Evolutionary conservation across 2,113 vertebrate species (phyloP).

Genomic region (Meriones unguiculatus): DNA sequence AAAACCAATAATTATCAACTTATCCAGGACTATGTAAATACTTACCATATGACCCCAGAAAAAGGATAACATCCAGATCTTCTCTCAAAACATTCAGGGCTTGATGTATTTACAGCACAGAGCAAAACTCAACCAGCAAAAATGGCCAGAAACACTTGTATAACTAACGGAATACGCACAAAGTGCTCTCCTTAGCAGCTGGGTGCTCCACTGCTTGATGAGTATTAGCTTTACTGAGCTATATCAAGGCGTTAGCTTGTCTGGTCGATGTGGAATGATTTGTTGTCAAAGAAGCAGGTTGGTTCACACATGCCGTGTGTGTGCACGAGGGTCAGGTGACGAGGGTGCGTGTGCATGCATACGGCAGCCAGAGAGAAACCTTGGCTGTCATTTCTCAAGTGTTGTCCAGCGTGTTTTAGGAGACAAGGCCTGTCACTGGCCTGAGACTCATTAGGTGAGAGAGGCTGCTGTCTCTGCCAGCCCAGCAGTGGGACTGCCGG

Average conservation of each 20-base stretch:
- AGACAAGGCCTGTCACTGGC: not conserved
- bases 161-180: not conserved
- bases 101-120: not conserved
- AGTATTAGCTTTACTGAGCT: not conserved
- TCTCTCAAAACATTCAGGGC: not conserved
- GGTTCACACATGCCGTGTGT: not conserved
- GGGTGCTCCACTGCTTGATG: not conserved
- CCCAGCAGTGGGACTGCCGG: not conserved
- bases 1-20: not conserved
- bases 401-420: not conserved
- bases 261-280: not conserved
- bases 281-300: not conserved
- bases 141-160: not conserved
- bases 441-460: not conserved
- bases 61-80: not conserved
- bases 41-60: not conserved
- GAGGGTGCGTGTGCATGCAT: not conserved
- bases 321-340: not conserved
- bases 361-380: not conserved
- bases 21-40: not conserved
- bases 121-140: not conserved
- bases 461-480: not conserved
- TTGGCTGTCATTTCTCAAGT: not conserved
- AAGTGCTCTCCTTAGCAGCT: not conserved
- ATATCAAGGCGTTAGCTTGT: not conserved